Base-by-base conservation (phyloP, 2,888 invertebrate species). In the Troglohyphantes excavatus region DNA sequence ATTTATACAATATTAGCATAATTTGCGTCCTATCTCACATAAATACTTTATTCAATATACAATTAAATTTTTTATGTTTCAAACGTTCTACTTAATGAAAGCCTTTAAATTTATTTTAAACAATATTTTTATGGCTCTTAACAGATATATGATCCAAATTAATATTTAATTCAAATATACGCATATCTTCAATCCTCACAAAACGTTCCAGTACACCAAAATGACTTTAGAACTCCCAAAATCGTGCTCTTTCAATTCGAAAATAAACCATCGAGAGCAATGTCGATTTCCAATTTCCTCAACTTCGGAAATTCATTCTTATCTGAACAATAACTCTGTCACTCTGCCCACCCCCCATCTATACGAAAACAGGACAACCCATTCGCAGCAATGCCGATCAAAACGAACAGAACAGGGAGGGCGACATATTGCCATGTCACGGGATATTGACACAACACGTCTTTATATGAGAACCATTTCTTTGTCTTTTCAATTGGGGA, bases 381-480 rank as follows among this genome's bases (percentile, higher is more conserved):
- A 7, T 46, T 46, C 26, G 13, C 23, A 46, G 46, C 72, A 46
- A 23, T 46, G 33, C 5, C 43, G 70, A 70, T 21, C 70, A 21
- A 46, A 68, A 33, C 27, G 68, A 68, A 33, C n/a, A n/a, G 68
- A 72, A 46, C 43, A 26, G 46, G 21, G 11, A 23, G 26, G 17
- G 21, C 72, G 27, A 13, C 46, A 46, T 72, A 72, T 72, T 72
- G 33, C 27, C 11, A 53, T n/a, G n/a, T 46, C 72, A 19, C 23
- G 7, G 65, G 63, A 78, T 78, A 76, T 78, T 78, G 78, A 65
- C 65, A 27, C 63, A 78, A 78, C 65, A 78, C 65, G 23, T 65
- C 78, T 72, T 72, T 53, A 46, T 43, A n/a, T 26, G 26, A 23
- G 23, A 63, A 26, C 23, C 21, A 63, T 63, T 63, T 26, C 72